Percentiles rank a stretch among this genome's conserved stretches.
phyloP scores from a whole-genome alignment of 2,888 invertebrate species.

The Heliconius ethilla region DNA sequence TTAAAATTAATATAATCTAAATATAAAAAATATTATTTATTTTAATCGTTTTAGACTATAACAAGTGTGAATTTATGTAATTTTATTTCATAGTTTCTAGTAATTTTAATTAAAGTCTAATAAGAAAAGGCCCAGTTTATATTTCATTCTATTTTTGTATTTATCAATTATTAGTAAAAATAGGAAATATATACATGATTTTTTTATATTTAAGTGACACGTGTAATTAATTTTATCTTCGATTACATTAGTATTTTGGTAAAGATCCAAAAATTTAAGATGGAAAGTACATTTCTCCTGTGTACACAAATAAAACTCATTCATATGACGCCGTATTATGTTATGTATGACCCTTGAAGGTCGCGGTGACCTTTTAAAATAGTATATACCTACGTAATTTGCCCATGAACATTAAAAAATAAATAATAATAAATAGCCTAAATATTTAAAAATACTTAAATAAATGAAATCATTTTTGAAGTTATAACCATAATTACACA shows the following conservation, averaged over 20 bases:
- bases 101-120: neutral
- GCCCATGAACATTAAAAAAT: neutral
- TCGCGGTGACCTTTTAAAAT: conserved; percentile 55
- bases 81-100: neutral
- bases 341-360: conserved; percentile 70
- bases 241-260: conserved; percentile 34
- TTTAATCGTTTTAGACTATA: neutral
- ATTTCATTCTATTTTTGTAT: neutral
- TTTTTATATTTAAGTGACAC: conserved; percentile 36
- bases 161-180: neutral
- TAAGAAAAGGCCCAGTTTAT: neutral
- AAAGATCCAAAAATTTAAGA: conserved; percentile 41
- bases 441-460: too few species aligned
- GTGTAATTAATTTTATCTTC: conserved; percentile 16
- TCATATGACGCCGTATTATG: conserved; percentile 46
- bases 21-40: neutral
- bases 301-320: conserved; percentile 36
- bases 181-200: neutral
- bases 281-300: conserved; percentile 39
- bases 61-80: neutral
- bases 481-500: neutral
- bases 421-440: neutral
- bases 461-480: neutral
- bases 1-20: conserved; percentile 21
- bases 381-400: conserved; percentile 36